A percentile compares a stretch with the other conserved stretches of the same genome.
Evolutionary conservation across 2,797 vertebrate species (phyloP).

Genomic region (Halcyon leucocephala): DNA sequence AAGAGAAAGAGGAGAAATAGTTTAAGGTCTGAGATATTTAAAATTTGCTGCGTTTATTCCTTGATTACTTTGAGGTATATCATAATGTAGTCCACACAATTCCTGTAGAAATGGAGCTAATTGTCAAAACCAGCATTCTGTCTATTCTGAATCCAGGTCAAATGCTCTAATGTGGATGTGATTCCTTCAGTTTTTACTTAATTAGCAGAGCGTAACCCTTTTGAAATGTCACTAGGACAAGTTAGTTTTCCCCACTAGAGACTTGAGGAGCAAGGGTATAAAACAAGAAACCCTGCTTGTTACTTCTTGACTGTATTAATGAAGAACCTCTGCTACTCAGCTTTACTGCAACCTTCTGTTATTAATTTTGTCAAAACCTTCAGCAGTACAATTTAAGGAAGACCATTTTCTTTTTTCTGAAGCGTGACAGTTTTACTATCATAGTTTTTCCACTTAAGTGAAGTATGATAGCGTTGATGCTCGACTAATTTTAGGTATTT

Average conservation of each 20-base stretch:
- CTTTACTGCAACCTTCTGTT: neutral
- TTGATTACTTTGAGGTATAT: neutral
- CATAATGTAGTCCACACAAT: neutral
- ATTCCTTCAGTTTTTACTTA: neutral
- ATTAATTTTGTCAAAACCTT: neutral
- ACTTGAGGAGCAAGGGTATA: neutral
- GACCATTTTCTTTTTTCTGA: neutral
- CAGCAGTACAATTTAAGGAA: neutral
- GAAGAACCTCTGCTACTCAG: neutral
- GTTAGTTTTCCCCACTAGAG: neutral
- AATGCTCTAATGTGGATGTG: neutral
- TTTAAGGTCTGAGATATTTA: neutral
- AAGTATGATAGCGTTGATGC: neutral
- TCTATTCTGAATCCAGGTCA: neutral
- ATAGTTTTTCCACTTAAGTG: neutral
- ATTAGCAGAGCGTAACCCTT: neutral
- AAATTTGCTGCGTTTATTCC: neutral
- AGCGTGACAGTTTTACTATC: neutral
- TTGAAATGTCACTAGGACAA: neutral
- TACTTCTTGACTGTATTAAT: neutral
- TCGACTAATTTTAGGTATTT: neutral
- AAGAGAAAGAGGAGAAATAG: neutral
- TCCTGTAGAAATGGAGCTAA: neutral
- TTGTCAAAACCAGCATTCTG: neutral
- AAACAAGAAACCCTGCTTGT: neutral